Evolutionary conservation across 2,113 vertebrate genomes (phyloP).

Genomic region (Pipra filicauda): DNA sequence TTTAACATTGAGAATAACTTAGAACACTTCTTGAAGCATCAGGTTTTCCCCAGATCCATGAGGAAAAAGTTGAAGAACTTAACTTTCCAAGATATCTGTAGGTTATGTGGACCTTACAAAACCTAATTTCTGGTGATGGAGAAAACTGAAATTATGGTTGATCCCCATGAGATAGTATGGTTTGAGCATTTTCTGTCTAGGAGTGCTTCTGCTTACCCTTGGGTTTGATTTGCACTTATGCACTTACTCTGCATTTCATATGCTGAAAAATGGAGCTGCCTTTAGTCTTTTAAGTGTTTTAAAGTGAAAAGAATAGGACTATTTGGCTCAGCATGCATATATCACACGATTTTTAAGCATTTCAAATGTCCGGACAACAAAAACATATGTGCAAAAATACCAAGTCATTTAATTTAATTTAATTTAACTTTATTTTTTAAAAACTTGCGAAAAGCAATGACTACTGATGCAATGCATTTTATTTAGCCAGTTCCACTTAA

Average conservation of each 20-base stretch:
- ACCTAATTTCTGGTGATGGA: not conserved
- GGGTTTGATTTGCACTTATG: not conserved
- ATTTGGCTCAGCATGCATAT: not conserved
- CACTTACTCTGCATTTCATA: not conserved
- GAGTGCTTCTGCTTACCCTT: not conserved
- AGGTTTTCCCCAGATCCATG: not conserved
- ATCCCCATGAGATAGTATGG: not conserved
- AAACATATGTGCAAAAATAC: not conserved
- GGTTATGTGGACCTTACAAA: not conserved
- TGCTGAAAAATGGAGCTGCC: not conserved
- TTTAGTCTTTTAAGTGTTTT: not conserved
- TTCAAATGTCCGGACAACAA: not conserved
- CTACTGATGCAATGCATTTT: not conserved
- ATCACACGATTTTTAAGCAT: not conserved
- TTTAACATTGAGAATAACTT: not conserved
- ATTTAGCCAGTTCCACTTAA: not conserved
- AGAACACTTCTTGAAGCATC: not conserved
- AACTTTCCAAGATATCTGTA: not conserved
- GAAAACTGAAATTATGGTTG: not conserved
- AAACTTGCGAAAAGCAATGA: fast-evolving
- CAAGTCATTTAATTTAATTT: not conserved
- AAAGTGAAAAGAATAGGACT: not conserved
- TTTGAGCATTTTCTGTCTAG: not conserved
- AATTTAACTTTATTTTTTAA: not conserved
- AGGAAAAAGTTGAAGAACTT: not conserved